phyloP scores from a whole-genome alignment of 2,797 vertebrate genomes.

The Hydrophis major region DNA sequence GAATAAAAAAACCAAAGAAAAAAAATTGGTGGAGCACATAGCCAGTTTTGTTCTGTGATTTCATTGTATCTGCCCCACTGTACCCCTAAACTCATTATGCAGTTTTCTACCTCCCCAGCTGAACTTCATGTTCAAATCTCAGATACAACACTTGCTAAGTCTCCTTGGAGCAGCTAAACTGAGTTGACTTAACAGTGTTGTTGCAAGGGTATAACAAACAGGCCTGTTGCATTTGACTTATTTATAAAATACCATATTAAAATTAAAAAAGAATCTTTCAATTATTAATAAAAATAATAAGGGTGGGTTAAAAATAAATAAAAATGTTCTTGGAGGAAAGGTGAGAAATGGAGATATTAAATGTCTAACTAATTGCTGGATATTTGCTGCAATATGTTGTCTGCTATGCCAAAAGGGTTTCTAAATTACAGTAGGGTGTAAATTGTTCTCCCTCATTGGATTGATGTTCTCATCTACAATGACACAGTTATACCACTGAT shows the following conservation, averaged over 20 bases:
- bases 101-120: not conserved
- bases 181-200: not conserved
- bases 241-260: not conserved
- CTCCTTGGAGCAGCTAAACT: not conserved
- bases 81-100: not conserved
- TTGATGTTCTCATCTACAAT: not conserved
- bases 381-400: not conserved
- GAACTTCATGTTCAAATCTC: not conserved
- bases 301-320: not conserved
- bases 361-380: not conserved
- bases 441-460: not conserved
- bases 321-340: not conserved
- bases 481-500: not conserved
- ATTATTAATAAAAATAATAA: not conserved
- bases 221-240: not conserved
- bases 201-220: not conserved
- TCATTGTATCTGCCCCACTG: not conserved
- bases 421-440: not conserved
- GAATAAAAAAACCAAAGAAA: not conserved
- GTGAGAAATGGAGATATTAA: not conserved
- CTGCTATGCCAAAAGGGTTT: not conserved
- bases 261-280: not conserved
- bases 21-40: not conserved
- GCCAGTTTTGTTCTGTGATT: not conserved
- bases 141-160: not conserved